Evolutionary conservation across 53 echinoderm and acorn worm species (phyloP).

Genomic region (Hippasteria phrygiana): DNA sequence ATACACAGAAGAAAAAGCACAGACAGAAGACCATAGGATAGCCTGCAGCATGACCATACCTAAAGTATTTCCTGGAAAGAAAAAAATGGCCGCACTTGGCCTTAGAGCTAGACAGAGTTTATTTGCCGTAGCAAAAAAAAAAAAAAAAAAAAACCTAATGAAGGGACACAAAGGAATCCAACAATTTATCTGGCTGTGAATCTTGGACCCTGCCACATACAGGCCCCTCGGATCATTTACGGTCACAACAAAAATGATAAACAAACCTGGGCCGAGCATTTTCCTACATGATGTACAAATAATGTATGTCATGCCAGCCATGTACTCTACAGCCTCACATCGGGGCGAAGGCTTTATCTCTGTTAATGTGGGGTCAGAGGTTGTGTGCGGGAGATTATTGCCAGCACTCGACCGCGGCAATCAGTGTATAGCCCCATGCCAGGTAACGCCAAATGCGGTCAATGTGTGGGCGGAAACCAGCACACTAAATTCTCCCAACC

Average conservation of each 20-base stretch:
- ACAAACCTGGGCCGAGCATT: too few relatives aligned
- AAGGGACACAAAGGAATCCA: neutral
- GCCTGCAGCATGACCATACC: too few relatives aligned
- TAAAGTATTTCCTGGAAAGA: too few relatives aligned
- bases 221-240: constrained; percentile 3
- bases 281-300: too few relatives aligned
- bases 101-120: too few relatives aligned
- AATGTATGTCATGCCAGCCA: too few relatives aligned
- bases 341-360: constrained; percentile 7
- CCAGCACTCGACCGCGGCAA: neutral
- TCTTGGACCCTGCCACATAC: constrained; percentile 11
- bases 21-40: too few relatives aligned
- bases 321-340: too few relatives aligned
- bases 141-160: too few relatives aligned
- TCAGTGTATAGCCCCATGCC: neutral
- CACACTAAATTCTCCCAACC: constrained; percentile 26
- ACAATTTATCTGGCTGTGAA: neutral
- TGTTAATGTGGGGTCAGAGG: constrained; percentile 30
- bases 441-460: constrained; percentile 40
- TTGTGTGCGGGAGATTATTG: neutral
- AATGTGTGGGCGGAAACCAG: constrained; percentile 49
- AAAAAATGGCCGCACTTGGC: too few relatives aligned
- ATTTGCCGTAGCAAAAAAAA: too few relatives aligned
- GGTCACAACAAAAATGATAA: neutral
- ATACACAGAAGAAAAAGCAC: too few relatives aligned